These are phyloP conservation scores for Neodon shergylaensis DNA, from an alignment of 2,113 vertebrate genomes.

Conservation along the genomic window DNA sequence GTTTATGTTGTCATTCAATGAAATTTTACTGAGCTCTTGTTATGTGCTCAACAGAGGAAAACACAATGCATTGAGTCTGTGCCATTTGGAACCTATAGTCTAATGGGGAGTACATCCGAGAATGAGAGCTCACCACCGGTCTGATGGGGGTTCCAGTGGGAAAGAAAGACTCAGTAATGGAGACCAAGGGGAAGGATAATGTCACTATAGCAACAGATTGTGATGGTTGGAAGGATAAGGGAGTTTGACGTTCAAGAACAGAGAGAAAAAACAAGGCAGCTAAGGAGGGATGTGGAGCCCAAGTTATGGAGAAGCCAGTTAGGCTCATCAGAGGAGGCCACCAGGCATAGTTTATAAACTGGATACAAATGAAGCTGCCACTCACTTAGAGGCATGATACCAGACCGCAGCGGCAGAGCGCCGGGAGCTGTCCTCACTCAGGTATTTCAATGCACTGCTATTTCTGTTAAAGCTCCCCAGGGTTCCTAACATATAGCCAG, in stretches of 20 bases:
- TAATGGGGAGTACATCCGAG: not conserved
- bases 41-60: not conserved
- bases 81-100: not conserved
- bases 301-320: not conserved
- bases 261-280: not conserved
- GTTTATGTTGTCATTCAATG: not conserved
- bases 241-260: not conserved
- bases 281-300: not conserved
- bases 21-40: not conserved
- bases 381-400: not conserved
- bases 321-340: not conserved
- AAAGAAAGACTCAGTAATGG: not conserved
- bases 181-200: not conserved
- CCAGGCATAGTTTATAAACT: not conserved
- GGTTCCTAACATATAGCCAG: not conserved
- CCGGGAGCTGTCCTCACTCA: not conserved
- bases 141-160: not conserved
- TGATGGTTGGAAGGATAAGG: not conserved
- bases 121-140: not conserved
- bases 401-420: not conserved
- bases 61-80: not conserved
- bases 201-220: not conserved
- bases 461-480: not conserved
- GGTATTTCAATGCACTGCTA: not conserved
- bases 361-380: not conserved